Evolutionary conservation across 1,140 invertebrate species (phyloP).

Genomic region (Drosophila pandora): DNA sequence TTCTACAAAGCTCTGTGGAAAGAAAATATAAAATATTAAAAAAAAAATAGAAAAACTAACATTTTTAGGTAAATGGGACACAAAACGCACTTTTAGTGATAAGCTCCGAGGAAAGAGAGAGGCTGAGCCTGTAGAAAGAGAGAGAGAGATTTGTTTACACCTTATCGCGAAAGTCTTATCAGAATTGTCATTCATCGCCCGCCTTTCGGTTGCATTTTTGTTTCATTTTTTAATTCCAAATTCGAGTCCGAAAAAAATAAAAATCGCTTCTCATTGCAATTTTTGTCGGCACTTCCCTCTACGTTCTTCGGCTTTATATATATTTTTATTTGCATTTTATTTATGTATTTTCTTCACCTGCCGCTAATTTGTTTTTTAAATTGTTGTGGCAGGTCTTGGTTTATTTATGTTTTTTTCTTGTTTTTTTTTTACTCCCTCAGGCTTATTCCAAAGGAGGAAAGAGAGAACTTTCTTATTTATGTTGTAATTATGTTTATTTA

Average conservation of each 20-base stretch:
- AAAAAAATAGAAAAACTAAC: constrained; percentile 36
- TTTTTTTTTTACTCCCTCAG: constrained; percentile 12
- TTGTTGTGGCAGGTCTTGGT: constrained; percentile 70
- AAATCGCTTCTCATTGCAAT: constrained; percentile 2
- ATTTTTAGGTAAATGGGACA: constrained; percentile 53
- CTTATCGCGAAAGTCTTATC: constrained; percentile 40
- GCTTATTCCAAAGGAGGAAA: not conserved
- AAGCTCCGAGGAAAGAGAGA: constrained; percentile 14
- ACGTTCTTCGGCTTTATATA: constrained; percentile 15
- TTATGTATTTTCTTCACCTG: constrained; percentile 29
- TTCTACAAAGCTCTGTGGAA: constrained; percentile 29
- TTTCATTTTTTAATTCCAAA: constrained; percentile 33
- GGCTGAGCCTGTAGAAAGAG: constrained; percentile 4
- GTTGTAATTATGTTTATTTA: constrained; percentile 61
- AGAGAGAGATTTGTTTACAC: not conserved
- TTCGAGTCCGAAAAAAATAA: constrained; percentile 13
- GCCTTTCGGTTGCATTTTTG: constrained; percentile 26
- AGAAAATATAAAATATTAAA: not conserved
- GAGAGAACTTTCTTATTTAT: constrained; percentile 43
- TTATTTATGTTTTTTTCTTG: constrained; percentile 24
- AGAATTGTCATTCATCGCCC: constrained; percentile 1
- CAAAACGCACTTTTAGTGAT: constrained; percentile 48
- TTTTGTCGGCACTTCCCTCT: constrained; percentile 28
- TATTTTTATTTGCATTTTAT: constrained; percentile 42
- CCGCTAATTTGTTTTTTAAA: constrained; percentile 31